phyloP scores from a whole-genome alignment of 2,888 invertebrate genomes.

The Anticlea derivata region DNA sequence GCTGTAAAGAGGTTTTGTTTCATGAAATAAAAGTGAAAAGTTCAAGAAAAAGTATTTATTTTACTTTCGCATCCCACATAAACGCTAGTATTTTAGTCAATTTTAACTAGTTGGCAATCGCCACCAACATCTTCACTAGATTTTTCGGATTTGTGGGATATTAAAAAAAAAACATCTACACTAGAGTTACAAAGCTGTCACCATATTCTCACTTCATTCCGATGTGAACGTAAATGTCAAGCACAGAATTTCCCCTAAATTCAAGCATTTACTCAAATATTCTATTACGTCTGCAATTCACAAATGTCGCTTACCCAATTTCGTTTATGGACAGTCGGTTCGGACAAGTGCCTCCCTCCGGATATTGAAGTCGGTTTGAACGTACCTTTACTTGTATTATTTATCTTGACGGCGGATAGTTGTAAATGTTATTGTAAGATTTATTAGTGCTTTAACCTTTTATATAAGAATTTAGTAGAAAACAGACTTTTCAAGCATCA shows the following conservation, averaged over 20 bases:
- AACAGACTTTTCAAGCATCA: too few species aligned
- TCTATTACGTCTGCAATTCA: slow-evolving; percentile 25
- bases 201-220: neutral
- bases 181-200: neutral
- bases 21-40: too few species aligned
- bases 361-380: slow-evolving; percentile 25
- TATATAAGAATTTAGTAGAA: too few species aligned
- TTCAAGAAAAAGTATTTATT: too few species aligned
- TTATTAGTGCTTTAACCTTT: slow-evolving; percentile 27
- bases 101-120: too few species aligned
- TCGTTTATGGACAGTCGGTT: slow-evolving; percentile 19
- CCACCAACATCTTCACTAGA: too few species aligned
- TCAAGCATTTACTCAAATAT: slow-evolving; percentile 29
- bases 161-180: too few species aligned
- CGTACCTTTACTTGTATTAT: slow-evolving; percentile 16
- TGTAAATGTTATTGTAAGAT: slow-evolving; percentile 41
- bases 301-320: slow-evolving; percentile 29
- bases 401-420: slow-evolving; percentile 34
- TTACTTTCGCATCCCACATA: too few species aligned
- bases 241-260: slow-evolving; percentile 4
- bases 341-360: slow-evolving; percentile 27
- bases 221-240: neutral
- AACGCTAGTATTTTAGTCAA: too few species aligned
- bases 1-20: too few species aligned
- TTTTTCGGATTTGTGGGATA: too few species aligned